phyloP scores from a whole-genome alignment of 2,888 invertebrate genomes.

The Amiota communis region DNA sequence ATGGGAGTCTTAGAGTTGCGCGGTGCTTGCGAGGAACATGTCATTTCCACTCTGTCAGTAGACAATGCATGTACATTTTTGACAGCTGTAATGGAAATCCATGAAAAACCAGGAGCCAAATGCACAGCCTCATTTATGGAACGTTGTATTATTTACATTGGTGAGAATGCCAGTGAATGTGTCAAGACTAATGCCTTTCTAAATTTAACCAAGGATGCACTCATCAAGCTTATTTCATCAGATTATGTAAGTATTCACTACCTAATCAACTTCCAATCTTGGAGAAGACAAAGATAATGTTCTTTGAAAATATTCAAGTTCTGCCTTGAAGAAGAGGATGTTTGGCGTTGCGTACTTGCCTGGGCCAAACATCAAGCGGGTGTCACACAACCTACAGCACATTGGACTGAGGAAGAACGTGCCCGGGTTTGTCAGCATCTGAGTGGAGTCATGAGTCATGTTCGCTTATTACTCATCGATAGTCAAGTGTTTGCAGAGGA shows the following conservation, averaged over 20 bases:
- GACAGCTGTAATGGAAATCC: constrained; percentile 90
- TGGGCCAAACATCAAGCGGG: constrained; percentile 96
- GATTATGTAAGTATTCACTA: constrained; percentile 83
- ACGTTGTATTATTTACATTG: constrained; percentile 89
- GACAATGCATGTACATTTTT: constrained; percentile 91
- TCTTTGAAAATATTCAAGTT: constrained; percentile 75
- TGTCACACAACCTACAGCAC: constrained; percentile 91
- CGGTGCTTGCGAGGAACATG: constrained; percentile 91
- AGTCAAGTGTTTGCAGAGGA: constrained; percentile 96
- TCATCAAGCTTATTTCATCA: constrained; percentile 91
- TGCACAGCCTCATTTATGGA: constrained; percentile 91
- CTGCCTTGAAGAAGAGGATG: constrained; percentile 93
- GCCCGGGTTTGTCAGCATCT: constrained; percentile 89
- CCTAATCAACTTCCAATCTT: no score
- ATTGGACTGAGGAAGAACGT: constrained; percentile 94
- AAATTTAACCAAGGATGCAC: constrained; percentile 89
- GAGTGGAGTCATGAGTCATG: constrained; percentile 91
- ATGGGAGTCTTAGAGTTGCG: constrained; percentile 89
- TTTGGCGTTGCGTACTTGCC: constrained; percentile 91
- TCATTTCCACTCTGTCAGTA: constrained; percentile 89
- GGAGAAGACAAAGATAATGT: neutral
- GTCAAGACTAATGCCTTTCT: constrained; percentile 91
- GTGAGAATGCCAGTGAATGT: constrained; percentile 92
- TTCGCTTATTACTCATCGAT: constrained; percentile 89
- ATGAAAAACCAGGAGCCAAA: constrained; percentile 88